Conservation (phyloP, 2,797 vertebrate species). For the Menidia menidia region DNA sequence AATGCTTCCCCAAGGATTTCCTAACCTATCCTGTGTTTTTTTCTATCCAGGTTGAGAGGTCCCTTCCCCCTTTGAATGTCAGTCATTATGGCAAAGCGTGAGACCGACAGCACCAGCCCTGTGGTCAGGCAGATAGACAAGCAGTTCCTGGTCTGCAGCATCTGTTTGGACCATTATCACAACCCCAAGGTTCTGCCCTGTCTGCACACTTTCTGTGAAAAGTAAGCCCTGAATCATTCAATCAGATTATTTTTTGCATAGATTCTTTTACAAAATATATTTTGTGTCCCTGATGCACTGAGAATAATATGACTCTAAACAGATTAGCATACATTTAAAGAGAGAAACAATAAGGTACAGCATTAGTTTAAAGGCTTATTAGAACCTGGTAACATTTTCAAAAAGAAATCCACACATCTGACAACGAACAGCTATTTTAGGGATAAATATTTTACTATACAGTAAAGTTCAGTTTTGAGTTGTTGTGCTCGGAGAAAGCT, state of each 20-base stretch:
- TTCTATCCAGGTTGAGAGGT: slow-evolving; percentile 67
- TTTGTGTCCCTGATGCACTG: neutral
- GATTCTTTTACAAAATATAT: neutral
- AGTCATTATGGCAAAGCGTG: slow-evolving; percentile 88
- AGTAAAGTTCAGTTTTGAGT: neutral
- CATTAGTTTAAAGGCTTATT: neutral
- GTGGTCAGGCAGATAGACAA: slow-evolving; percentile 95
- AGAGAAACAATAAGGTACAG: neutral
- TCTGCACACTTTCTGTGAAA: slow-evolving; percentile 95
- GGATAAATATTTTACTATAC: too few species aligned
- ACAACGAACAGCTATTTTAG: too few species aligned
- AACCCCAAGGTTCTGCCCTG: slow-evolving; percentile 94
- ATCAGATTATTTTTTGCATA: neutral
- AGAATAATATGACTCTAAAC: neutral
- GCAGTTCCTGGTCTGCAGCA: slow-evolving; percentile 96
- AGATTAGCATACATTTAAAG: slow-evolving; percentile 3
- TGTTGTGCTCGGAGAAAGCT: neutral
- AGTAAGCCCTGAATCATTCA: slow-evolving; percentile 73
- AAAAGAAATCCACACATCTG: neutral
- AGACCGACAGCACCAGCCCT: slow-evolving; percentile 89
- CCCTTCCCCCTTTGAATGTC: slow-evolving; percentile 74
- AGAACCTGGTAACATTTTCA: neutral
- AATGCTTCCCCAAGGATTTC: slow-evolving; percentile 36
- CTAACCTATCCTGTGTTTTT: slow-evolving; percentile 47
- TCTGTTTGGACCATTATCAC: slow-evolving; percentile 92